Base-by-base conservation (phyloP, 2,797 vertebrate species). In the Oreonectes daqikongensis region DNA sequence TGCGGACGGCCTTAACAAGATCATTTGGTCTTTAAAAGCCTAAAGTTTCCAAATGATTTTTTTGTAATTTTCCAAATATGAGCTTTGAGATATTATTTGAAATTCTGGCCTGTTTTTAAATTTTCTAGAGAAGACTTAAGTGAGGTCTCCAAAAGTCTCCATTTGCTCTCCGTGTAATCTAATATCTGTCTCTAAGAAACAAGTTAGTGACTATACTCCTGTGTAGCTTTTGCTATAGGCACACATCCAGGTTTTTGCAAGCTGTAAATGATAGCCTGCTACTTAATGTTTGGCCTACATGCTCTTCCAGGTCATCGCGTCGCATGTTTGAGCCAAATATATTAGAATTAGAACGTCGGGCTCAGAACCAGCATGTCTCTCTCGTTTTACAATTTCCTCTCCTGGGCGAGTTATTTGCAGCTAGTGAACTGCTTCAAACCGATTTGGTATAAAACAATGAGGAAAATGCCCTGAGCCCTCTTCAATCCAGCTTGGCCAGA, bases 401-500 rank as follows among this genome's bases (percentile, higher is more conserved):
- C 20, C 18, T 15, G 22, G 20, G 9, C 70, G 38, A 55, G 44
- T 20, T 66, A 77, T 67, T 65, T 66, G 22, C 30, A 40, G n/a
- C 22, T 72, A 59, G 30, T 17, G 18, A 60, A 76, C 52, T 61
- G 48, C 38, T 65, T 24, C 42, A 69, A 77, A 68, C 42, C 55
- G 59, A 20, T 68, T 67, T 63, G 60, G 66, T 26, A 35, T 57
- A 77, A 66, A 65, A 63, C 42, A 38, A 15, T 42, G 38, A 77
- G 44, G 17, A 63, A 72, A 72, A 65, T 22, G 28, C 20, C 42
- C 10, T 67, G 9, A 26, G 35, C 40, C 20, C 65, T 66, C 5
- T 59, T 14, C 35, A 42, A 28, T 57, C 20, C 63, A 59, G 26
- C 68, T 71, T 53, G 20, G 57, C 35, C 70, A 63, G 38, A 70